Conservation (phyloP, 2,888 invertebrate species). For the Epirrita christyi region DNA sequence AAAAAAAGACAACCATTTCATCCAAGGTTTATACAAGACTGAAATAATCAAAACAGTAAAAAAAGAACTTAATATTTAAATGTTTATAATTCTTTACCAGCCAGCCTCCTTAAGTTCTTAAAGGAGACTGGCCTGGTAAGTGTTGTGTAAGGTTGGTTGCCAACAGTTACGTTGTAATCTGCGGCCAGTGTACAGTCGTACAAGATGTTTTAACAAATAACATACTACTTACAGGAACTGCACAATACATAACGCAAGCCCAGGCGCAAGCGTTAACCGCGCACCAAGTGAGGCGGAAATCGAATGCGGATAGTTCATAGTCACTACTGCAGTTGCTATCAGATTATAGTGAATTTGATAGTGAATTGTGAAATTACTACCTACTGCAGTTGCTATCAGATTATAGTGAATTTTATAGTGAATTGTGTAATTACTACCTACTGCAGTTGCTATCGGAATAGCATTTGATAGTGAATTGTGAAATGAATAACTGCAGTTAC, state of each 20-base stretch:
- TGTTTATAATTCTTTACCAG: too few species aligned
- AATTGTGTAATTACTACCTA: not conserved
- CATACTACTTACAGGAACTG: slow-evolving; percentile 57
- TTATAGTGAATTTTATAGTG: not conserved
- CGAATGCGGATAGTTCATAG: slow-evolving; percentile 82
- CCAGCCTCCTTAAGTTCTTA: too few species aligned
- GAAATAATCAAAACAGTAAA: too few species aligned
- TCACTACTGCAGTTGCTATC: slow-evolving; percentile 58
- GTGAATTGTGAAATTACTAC: slow-evolving; percentile 22
- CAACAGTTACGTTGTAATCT: too few species aligned
- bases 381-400: not conserved
- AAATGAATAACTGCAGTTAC: slow-evolving; percentile 1
- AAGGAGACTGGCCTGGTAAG: too few species aligned
- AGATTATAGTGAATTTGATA: slow-evolving; percentile 45
- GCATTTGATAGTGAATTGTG: not conserved
- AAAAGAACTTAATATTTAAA: too few species aligned
- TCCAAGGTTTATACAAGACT: too few species aligned
- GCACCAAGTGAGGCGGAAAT: slow-evolving; percentile 79
- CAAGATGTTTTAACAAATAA: not conserved
- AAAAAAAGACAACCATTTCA: too few species aligned
- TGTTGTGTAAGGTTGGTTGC: too few species aligned
- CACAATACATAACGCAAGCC: slow-evolving; percentile 76
- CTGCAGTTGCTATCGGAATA: too few species aligned
- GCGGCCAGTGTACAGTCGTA: too few species aligned
- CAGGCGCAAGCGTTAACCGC: slow-evolving; percentile 71